A percentile compares a stretch with the other conserved stretches of the same genome.
Conservation (phyloP, 2,113 vertebrate species). For the Sylvilagus bachmani region DNA sequence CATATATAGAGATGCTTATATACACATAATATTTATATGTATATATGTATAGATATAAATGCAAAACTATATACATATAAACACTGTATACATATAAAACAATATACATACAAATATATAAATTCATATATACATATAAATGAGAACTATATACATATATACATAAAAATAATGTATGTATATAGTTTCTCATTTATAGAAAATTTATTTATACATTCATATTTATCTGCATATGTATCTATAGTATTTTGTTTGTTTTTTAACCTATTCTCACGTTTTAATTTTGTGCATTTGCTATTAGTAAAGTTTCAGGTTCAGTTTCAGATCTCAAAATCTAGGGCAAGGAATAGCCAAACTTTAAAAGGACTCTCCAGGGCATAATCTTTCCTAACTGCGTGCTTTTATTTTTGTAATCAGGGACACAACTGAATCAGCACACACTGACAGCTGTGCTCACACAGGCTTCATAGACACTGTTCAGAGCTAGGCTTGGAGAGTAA, state of each 20-base stretch:
- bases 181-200: too few species aligned
- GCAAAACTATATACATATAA: too few species aligned
- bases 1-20: too few species aligned
- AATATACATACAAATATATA: too few species aligned
- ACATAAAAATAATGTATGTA: too few species aligned
- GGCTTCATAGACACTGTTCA: not conserved
- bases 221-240: not conserved
- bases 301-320: slow-evolving; percentile 55
- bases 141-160: too few species aligned
- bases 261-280: not conserved
- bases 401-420: slow-evolving; percentile 57
- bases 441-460: not conserved
- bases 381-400: slow-evolving; percentile 3
- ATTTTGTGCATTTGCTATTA: not conserved
- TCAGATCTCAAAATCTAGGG: slow-evolving; percentile 51
- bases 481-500: not conserved
- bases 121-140: too few species aligned
- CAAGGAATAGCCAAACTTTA: slow-evolving; percentile 6
- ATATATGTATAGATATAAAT: too few species aligned
- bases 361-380: slow-evolving; percentile 36
- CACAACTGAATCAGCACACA: slow-evolving; percentile 59
- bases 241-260: not conserved
- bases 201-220: not conserved
- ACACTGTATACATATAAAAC: too few species aligned
- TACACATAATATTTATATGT: too few species aligned